Base-by-base conservation (phyloP, 2,113 vertebrate species). In the Plestiodon gilberti region DNA sequence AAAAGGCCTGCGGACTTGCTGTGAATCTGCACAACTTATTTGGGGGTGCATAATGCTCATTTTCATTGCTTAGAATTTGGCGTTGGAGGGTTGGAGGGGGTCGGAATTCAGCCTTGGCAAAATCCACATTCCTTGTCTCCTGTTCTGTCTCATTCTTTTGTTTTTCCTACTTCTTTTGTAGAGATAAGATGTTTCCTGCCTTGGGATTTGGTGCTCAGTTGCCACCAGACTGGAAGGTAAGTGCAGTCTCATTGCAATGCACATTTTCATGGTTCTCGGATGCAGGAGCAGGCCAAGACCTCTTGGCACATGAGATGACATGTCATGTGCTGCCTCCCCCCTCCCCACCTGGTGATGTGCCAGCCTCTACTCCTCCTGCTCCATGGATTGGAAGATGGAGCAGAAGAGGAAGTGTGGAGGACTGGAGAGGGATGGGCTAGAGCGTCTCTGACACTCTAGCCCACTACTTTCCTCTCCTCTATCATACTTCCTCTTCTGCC, bases 181-280 rank as follows among this genome's bases (percentile, higher is more conserved):
- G 99, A 67, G 98, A 99, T 94, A 99, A 99, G 97, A 98, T 99
- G 98, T 99, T 99, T 97, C 99, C 99, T 87, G 99, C 99, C 81
- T 96, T 99, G 93, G 99, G 99, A 91, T 99, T 99, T 18, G 99
- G 99, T 2, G 99, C 99, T 78, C 98, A 99, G 94, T 96, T 99
- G 85, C 98, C 99, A 0, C 99, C 99, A 30, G 98, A 99, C 96
- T 99, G 99, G 99, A 99, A 99, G 98, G 99, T 99, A 93, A 94
- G 94, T 23, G 1, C 1, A 2, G 52, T 82, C 25, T 71, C 20
- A 52, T 48, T 4, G 0, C 0, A 43, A 15, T 22, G 13, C 23
- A 18, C 13, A 35, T 30, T 33, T 65, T 85, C 10, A 0, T 0
- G 0, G 64, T 85, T 69, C 64, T 30, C 70, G 73, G 11, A 43